Evolutionary conservation across 2,797 vertebrate species (phyloP).

Genomic region (Pterois miles): DNA sequence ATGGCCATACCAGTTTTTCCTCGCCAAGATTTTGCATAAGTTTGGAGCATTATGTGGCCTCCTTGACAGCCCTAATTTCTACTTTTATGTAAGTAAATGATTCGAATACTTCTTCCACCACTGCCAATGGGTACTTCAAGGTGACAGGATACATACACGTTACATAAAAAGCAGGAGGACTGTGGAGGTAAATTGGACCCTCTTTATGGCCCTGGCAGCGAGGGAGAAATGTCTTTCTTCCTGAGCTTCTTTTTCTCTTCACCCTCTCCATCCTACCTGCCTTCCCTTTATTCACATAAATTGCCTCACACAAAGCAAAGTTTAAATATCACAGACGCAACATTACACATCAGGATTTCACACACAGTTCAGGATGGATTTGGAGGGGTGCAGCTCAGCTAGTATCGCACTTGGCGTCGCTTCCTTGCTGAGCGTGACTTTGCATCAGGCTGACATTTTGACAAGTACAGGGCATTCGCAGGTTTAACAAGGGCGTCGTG

Average conservation of each 20-base stretch:
- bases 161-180: not conserved
- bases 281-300: conserved; percentile 6
- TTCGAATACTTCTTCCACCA: not conserved
- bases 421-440: conserved; percentile 15
- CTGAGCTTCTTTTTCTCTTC: not conserved
- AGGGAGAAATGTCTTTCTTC: not conserved
- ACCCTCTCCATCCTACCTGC: not conserved
- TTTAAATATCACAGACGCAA: conserved; percentile 3
- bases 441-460: conserved; percentile 55
- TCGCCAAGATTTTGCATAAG: too few relatives aligned
- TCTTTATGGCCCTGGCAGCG: not conserved
- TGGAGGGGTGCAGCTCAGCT: conserved; percentile 11
- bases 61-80: too few relatives aligned
- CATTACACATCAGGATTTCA: conserved; percentile 14
- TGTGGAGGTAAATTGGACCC: not conserved
- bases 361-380: not conserved
- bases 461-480: conserved; percentile 66
- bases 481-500: conserved; percentile 50
- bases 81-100: too few relatives aligned
- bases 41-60: too few relatives aligned
- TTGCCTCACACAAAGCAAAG: not conserved
- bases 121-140: not conserved
- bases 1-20: too few relatives aligned
- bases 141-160: not conserved
- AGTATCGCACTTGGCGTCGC: not conserved